These are phyloP conservation scores for Diploscapter pachys DNA, from an alignment of 1,140 invertebrate species.

Conservation along the genomic window DNA sequence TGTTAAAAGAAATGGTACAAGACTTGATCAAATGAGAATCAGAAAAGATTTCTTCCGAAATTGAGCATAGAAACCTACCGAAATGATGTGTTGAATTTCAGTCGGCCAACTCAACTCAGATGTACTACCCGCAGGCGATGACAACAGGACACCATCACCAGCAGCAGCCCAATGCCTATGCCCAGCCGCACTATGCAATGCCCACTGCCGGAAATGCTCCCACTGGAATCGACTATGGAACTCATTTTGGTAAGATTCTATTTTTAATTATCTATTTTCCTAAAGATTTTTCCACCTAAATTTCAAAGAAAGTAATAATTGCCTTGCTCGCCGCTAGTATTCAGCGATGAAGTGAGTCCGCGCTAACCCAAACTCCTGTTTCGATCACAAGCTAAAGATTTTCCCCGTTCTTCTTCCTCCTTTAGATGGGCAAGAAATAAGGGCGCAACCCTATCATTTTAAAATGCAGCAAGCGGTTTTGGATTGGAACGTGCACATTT, in stretches of 20 bases:
- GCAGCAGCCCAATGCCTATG: neutral
- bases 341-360: neutral
- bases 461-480: neutral
- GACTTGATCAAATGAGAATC: neutral
- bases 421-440: neutral
- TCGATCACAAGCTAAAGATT: neutral
- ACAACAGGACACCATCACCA: neutral
- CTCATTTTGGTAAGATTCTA: neutral
- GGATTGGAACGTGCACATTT: neutral
- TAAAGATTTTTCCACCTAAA: neutral
- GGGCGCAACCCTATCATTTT: neutral
- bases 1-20: neutral
- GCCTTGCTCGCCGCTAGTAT: neutral
- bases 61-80: neutral
- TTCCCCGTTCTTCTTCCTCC: neutral
- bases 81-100: neutral
- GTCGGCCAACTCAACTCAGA: neutral
- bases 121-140: constrained; percentile 10
- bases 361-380: neutral
- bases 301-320: neutral
- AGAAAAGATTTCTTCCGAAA: neutral
- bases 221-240: constrained; percentile 6
- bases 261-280: neutral
- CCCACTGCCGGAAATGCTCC: neutral
- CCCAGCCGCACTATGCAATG: constrained; percentile 13